These are phyloP conservation scores for Phengaris arion DNA, from an alignment of 2,888 invertebrate species.

Conservation along the genomic window DNA sequence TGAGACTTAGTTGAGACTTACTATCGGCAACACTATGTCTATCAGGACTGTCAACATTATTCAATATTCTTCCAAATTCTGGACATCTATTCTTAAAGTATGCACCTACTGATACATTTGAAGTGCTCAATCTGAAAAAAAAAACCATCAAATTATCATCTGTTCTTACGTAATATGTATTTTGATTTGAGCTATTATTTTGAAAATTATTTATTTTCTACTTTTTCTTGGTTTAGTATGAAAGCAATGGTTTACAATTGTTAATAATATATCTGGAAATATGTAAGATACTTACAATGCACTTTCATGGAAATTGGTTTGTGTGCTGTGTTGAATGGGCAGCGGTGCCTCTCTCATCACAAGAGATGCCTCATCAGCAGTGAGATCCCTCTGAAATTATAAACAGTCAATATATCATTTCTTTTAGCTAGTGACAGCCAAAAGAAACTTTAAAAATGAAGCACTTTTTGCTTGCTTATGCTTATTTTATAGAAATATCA, in stretches of 20 bases:
- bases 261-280: too few relatives aligned
- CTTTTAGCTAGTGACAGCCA: too few relatives aligned
- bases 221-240: too few relatives aligned
- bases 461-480: too few relatives aligned
- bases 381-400: constrained; percentile 61
- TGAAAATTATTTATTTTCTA: too few relatives aligned
- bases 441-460: too few relatives aligned
- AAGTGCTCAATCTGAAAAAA: constrained; percentile 53
- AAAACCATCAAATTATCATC: background rate
- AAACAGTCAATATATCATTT: background rate
- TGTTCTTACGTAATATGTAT: too few relatives aligned
- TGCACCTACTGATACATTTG: constrained; percentile 61
- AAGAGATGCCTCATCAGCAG: constrained; percentile 65
- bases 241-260: too few relatives aligned
- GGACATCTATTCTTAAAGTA: constrained; percentile 67
- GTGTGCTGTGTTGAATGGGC: constrained; percentile 52
- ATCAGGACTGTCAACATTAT: constrained; percentile 60
- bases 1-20: constrained; percentile 38
- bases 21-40: constrained; percentile 65
- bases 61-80: constrained; percentile 58
- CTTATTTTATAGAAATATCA: too few relatives aligned
- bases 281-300: constrained; percentile 48
- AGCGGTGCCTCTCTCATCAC: constrained; percentile 59
- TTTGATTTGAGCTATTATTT: too few relatives aligned
- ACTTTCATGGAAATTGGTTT: constrained; percentile 49